Evolutionary conservation across 2,888 invertebrate genomes (phyloP), one percentile per base, ranked within the genome.

Genomic region (Thymelicus sylvestris): DNA sequence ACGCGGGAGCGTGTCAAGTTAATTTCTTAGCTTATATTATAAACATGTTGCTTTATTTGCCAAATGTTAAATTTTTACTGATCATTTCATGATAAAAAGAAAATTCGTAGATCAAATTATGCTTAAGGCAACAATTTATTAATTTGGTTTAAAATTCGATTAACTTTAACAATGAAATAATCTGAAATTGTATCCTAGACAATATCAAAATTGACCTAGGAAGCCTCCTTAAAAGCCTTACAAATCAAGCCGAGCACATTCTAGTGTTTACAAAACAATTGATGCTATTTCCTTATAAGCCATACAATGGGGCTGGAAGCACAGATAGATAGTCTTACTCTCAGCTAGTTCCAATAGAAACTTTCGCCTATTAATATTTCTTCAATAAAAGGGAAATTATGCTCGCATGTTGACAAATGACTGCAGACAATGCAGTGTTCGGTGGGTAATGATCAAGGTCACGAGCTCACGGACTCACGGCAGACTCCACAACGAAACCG

Each of bases 341-440:
- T 61, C 70, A 55, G 76, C 75, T 72, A 74, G 77, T 77, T 75
- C 79, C 75, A 79, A 79, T 80, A 77, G 72, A 73, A 79, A 85
- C 88, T 90, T 91, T 90, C 90, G 84, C 87, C 87, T 84, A 85
- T 86, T 86, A 85, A 86, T 87, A 85, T 82, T 81, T 85, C 81
- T 80, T 87, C 83, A 80, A 86, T 85, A 89, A 90, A 90, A 90
- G 86, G 87, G 86, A 91, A 91, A 90, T 85, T 84, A 84, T 84
- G 83, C 85, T 81, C 79, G 79, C 84, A 79, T 80, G 77, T 83
- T 83, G 83, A 89, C 84, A 85, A 86, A 86, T 79, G 79, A 77
- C 75, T 82, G 81, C 86, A 85, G 81, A 89, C 85, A 86, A 86
- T 86, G 86, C 83, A 85, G 77, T 77, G 77, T 81, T 80, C 81